phyloP scores from a whole-genome alignment of 2,888 invertebrate genomes.

The Melitaea athalia region DNA sequence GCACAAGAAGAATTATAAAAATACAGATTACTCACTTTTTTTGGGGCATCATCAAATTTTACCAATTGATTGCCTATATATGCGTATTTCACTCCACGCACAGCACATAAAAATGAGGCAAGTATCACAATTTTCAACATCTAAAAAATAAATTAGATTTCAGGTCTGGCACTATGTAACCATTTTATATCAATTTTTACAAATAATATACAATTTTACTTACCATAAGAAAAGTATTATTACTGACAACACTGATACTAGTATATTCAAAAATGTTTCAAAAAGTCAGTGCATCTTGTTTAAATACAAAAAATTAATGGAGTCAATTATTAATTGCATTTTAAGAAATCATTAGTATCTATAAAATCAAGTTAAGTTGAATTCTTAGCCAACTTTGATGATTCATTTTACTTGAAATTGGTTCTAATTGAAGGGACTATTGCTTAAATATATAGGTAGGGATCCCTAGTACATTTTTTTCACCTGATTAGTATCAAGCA shows the following conservation, averaged over 20 bases:
- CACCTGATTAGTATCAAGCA: too few species aligned
- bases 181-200: not conserved
- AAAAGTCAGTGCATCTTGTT: constrained; percentile 1
- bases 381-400: too few species aligned
- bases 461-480: too few species aligned
- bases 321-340: constrained; percentile 24
- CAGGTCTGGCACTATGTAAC: not conserved
- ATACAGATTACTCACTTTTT: constrained; percentile 42
- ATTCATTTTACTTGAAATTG: too few species aligned
- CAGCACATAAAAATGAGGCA: constrained; percentile 39
- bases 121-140: constrained; percentile 40
- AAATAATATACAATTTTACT: not conserved
- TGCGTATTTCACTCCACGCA: constrained; percentile 36
- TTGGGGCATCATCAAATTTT: constrained; percentile 43
- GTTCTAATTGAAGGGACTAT: too few species aligned
- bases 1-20: not conserved
- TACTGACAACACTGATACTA: not conserved
- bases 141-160: constrained; percentile 27
- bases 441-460: too few species aligned
- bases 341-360: constrained; percentile 12
- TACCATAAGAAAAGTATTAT: not conserved
- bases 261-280: constrained; percentile 1
- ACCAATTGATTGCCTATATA: constrained; percentile 49
- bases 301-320: constrained; percentile 27
- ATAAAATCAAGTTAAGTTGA: not conserved